Percentiles rank a stretch among this genome's conserved stretches.
These are phyloP conservation scores for Macquaria ambigua DNA, from an alignment of 2,113 vertebrate species.

Conservation along the genomic window DNA sequence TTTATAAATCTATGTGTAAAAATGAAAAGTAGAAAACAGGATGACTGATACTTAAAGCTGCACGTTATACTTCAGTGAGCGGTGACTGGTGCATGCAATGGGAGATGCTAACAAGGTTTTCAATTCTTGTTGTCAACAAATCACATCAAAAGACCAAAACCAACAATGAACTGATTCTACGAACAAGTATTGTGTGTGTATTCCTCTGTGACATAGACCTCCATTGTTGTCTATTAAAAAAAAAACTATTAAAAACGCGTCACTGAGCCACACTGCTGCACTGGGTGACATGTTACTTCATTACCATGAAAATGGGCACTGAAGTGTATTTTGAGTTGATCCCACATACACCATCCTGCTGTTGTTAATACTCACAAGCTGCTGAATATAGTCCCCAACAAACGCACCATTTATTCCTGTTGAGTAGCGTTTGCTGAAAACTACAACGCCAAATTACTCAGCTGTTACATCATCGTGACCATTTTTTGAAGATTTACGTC, in stretches of 20 bases:
- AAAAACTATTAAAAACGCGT: not conserved
- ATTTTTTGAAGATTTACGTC: not conserved
- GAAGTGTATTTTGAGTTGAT: not conserved
- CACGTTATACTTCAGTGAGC: not conserved
- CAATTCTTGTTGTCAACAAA: not conserved
- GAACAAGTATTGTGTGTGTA: not conserved
- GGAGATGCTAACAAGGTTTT: not conserved
- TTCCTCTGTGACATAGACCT: not conserved
- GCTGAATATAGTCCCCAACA: not conserved
- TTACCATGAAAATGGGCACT: not conserved
- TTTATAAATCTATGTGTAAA: not conserved
- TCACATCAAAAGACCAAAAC: not conserved
- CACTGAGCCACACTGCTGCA: not conserved
- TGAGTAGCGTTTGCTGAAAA: not conserved
- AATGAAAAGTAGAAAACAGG: not conserved
- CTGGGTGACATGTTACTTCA: slow-evolving; percentile 1
- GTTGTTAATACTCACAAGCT: slow-evolving; percentile 16
- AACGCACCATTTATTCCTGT: slow-evolving; percentile 16
- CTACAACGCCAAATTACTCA: not conserved
- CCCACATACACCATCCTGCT: not conserved
- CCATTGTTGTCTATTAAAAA: not conserved
- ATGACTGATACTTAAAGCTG: not conserved
- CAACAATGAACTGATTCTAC: not conserved
- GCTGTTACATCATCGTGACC: not conserved
- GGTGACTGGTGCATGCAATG: not conserved